Conservation (phyloP, 37 sponge, comb jelly and placozoan genomes). For the Halichondria panicea region DNA sequence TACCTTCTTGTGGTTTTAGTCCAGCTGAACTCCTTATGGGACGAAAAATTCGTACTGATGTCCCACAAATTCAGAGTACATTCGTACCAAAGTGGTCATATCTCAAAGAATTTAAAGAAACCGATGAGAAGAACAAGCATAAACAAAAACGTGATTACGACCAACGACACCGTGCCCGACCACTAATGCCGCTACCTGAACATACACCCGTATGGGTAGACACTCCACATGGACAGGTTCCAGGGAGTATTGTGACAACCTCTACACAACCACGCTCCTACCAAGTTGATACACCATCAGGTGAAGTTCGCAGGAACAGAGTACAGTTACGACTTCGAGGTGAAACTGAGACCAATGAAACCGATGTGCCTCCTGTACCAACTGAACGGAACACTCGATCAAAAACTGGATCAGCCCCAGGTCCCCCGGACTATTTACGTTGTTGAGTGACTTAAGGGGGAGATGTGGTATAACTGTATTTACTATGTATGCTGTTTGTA, state of each 20-base stretch:
- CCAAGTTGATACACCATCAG: conserved; percentile 30
- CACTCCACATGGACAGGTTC: neutral
- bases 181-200: neutral
- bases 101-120: conserved; percentile 15
- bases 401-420: too few relatives aligned
- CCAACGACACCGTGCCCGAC: conserved; percentile 4
- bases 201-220: conserved; percentile 44
- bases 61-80: conserved; percentile 8
- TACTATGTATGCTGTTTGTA: too few relatives aligned
- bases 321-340: too few relatives aligned
- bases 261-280: conserved; percentile 34
- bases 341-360: too few relatives aligned
- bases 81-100: conserved; percentile 39
- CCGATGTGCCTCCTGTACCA: too few relatives aligned
- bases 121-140: conserved; percentile 8
- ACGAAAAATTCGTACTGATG: conserved; percentile 16
- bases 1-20: conserved; percentile 37
- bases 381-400: too few relatives aligned
- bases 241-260: conserved; percentile 1
- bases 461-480: too few relatives aligned
- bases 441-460: too few relatives aligned
- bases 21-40: conserved; percentile 56
- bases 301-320: conserved; percentile 31
- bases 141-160: conserved; percentile 36
- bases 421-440: too few relatives aligned